Conservation (phyloP, 2,888 invertebrate species). For the Didymodactylos carnosus region DNA sequence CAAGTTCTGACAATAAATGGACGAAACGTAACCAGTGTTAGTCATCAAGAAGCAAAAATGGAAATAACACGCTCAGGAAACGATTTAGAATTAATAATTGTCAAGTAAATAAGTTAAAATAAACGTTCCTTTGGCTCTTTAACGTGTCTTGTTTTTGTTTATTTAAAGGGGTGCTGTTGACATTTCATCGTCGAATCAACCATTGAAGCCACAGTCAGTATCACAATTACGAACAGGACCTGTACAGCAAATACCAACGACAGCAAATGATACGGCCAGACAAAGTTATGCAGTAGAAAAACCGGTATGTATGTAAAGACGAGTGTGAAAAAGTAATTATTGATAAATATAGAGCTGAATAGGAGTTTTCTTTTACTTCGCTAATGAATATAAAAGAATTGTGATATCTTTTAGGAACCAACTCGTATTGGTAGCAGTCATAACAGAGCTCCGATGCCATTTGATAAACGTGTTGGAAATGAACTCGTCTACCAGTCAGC, state of each 20-base stretch:
- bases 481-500: slow-evolving; percentile 6
- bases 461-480: slow-evolving; percentile 30
- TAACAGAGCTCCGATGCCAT: slow-evolving; percentile 69
- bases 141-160: neutral
- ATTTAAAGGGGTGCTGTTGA: neutral
- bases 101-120: neutral
- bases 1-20: slow-evolving; percentile 24
- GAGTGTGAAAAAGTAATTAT: too few relatives aligned
- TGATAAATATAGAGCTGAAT: too few relatives aligned
- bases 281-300: too few relatives aligned
- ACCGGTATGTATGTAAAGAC: too few relatives aligned
- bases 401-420: too few relatives aligned
- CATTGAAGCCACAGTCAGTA: neutral
- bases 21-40: slow-evolving; percentile 21
- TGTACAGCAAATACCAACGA: neutral
- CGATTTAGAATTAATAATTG: slow-evolving; percentile 25
- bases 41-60: slow-evolving; percentile 28
- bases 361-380: too few relatives aligned
- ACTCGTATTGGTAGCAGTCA: slow-evolving; percentile 62
- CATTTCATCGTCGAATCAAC: too few relatives aligned
- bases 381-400: too few relatives aligned
- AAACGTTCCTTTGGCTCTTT: too few relatives aligned
- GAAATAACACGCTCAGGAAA: slow-evolving; percentile 29
- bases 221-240: neutral
- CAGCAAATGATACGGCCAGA: too few relatives aligned